A percentile compares a stretch with the other conserved stretches of the same genome.
Conservation (phyloP, 1,140 invertebrate genomes). For the Spodoptera frugiperda region DNA sequence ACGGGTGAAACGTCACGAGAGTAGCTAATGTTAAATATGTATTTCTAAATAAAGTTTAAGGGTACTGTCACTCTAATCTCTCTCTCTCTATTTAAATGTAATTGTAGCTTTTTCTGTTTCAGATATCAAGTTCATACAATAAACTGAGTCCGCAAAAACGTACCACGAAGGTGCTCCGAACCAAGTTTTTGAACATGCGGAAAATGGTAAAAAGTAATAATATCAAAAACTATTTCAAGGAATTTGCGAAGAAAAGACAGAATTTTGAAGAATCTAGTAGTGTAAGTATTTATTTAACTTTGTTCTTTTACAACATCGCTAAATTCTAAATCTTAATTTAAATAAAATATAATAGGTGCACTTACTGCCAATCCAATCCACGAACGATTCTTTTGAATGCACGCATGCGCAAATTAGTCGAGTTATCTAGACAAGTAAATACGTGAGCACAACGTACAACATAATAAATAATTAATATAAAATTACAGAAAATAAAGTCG, state of each 20-base stretch:
- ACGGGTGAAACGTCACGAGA: not conserved
- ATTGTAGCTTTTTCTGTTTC: conserved; percentile 51
- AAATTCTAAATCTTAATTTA: no score
- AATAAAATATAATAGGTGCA: no score
- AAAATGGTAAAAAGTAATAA: conserved; percentile 57
- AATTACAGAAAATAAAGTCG: conserved; percentile 67
- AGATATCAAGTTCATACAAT: conserved; percentile 73
- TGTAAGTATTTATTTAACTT: conserved; percentile 46
- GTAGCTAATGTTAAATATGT: not conserved
- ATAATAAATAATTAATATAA: no score
- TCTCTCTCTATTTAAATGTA: no score
- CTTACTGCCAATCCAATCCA: no score
- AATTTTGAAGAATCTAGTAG: conserved; percentile 57
- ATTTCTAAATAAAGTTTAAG: no score
- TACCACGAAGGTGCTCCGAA: conserved; percentile 65
- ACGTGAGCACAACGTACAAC: no score
- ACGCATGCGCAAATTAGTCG: no score
- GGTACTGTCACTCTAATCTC: no score
- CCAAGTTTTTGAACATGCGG: conserved; percentile 76
- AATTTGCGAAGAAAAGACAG: conserved; percentile 52
- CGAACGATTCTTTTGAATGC: no score
- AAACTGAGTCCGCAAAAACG: conserved; percentile 67
- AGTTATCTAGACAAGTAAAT: no score
- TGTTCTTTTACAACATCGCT: not conserved
- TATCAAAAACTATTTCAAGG: conserved; percentile 52